Conservation (phyloP, 2,888 invertebrate species). For the Platerodrilus igneus region DNA sequence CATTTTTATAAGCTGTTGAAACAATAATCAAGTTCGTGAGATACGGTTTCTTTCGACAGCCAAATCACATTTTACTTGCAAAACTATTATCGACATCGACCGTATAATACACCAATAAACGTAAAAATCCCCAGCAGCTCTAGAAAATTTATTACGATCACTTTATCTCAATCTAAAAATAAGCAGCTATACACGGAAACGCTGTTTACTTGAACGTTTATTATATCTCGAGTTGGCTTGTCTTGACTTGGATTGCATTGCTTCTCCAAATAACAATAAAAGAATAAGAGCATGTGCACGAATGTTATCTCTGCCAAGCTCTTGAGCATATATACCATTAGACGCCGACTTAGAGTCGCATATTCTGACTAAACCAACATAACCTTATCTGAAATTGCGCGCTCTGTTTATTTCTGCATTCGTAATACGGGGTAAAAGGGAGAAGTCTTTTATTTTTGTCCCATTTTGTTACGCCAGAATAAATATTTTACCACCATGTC, state of each 20-base stretch:
- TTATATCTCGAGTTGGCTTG: too few species aligned
- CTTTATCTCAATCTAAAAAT: too few species aligned
- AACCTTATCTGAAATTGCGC: conserved; percentile 13
- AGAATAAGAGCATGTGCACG: background rate
- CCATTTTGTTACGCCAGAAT: conserved; percentile 12
- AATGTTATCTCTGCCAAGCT: conserved; percentile 7
- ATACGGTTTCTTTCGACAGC: too few species aligned
- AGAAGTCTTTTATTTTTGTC: conserved; percentile 9
- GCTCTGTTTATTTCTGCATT: conserved; percentile 14
- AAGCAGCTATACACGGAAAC: too few species aligned
- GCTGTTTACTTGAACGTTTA: too few species aligned
- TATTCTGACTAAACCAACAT: conserved; percentile 10
- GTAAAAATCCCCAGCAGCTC: too few species aligned
- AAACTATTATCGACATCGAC: too few species aligned
- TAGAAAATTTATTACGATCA: too few species aligned
- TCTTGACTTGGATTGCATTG: background rate
- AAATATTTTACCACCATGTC: conserved; percentile 14
- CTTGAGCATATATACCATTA: conserved; percentile 6
- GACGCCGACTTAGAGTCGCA: conserved; percentile 4
- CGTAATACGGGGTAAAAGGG: conserved; percentile 8
- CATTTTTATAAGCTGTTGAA: too few species aligned
- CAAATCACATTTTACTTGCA: too few species aligned
- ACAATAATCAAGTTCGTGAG: too few species aligned
- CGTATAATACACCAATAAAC: too few species aligned
- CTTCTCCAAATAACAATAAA: background rate